Percentiles rank a stretch among this genome's conserved stretches.
phyloP scores from a whole-genome alignment of 1,140 invertebrate species.

The Orius laevigatus region DNA sequence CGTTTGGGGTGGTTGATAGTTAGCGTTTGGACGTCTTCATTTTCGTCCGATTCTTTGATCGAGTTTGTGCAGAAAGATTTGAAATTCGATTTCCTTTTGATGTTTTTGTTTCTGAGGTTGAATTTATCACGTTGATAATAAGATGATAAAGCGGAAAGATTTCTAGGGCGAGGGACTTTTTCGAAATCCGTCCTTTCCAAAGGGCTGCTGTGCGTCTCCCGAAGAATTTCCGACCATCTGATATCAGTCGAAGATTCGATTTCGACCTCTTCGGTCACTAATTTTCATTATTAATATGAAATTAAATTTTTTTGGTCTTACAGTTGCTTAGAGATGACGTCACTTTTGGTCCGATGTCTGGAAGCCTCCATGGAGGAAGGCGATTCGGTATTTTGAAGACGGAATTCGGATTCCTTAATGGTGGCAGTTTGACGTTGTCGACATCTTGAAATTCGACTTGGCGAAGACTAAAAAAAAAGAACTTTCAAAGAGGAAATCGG shows the following conservation, averaged over 20 bases:
- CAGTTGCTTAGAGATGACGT: constrained; percentile 17
- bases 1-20: constrained; percentile 4
- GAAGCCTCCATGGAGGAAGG: constrained; percentile 13
- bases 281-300: too few relatives aligned
- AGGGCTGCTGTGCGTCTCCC: constrained; percentile 19
- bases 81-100: too few relatives aligned
- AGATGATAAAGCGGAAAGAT: neutral
- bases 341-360: constrained; percentile 10
- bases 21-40: constrained; percentile 11
- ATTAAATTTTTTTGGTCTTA: constrained; percentile 11
- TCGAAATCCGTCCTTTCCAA: constrained; percentile 13
- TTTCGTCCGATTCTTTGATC: constrained; percentile 11
- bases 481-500: too few relatives aligned
- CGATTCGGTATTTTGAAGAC: neutral
- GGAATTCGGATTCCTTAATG: neutral
- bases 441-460: constrained; percentile 21
- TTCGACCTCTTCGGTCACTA: constrained; percentile 21
- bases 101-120: constrained; percentile 1
- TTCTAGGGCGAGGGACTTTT: neutral
- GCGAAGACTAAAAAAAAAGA: constrained; percentile 17
- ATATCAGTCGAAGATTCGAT: constrained; percentile 5
- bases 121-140: neutral
- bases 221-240: neutral
- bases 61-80: too few relatives aligned
- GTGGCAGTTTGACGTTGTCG: constrained; percentile 15